These are phyloP conservation scores for Crax fasciolata DNA, from an alignment of 2,797 vertebrate genomes.

Conservation along the genomic window DNA sequence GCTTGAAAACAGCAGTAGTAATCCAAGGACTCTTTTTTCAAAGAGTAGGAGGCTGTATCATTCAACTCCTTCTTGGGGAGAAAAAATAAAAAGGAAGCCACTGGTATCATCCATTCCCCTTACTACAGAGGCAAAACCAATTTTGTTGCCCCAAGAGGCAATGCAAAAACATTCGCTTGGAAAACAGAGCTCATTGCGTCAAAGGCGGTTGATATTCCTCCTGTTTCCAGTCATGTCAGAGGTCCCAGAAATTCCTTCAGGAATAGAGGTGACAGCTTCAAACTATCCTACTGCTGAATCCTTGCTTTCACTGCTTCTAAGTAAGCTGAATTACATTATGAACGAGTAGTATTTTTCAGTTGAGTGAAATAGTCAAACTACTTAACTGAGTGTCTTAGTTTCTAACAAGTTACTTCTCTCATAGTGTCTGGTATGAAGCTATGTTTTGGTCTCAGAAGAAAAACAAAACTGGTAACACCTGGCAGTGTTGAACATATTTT, in stretches of 20 bases:
- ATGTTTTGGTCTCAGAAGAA: no score
- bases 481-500: no score
- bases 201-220: not conserved
- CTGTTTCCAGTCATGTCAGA: not conserved
- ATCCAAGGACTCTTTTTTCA: not conserved
- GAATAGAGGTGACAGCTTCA: not conserved
- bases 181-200: accelerated
- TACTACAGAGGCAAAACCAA: not conserved
- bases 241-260: not conserved
- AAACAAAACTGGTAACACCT: no score
- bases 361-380: not conserved
- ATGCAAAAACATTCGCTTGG: not conserved
- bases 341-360: not conserved
- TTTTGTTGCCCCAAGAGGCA: not conserved
- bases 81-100: not conserved
- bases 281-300: not conserved
- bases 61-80: not conserved
- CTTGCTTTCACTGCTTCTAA: not conserved
- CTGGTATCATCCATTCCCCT: not conserved
- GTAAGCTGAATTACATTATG: not conserved
- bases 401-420: no score
- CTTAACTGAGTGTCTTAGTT: not conserved
- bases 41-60: not conserved
- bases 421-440: no score
- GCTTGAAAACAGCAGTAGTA: not conserved